Evolutionary conservation across 2,797 vertebrate species (phyloP).

Genomic region (Scolopax bukidnonensis): DNA sequence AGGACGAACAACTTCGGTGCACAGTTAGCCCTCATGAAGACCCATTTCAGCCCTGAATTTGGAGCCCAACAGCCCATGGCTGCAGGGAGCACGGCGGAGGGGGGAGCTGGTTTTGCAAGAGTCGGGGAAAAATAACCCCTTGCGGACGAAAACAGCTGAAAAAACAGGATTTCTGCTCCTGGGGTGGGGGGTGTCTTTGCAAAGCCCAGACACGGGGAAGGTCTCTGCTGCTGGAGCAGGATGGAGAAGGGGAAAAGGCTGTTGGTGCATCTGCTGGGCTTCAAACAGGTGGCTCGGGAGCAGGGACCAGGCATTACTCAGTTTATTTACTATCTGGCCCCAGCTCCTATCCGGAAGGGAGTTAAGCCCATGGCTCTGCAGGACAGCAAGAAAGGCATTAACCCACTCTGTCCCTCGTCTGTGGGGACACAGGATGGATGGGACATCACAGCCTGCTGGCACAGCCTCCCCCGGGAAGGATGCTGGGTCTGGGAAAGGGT

Average conservation of each 20-base stretch:
- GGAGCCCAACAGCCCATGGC: rapidly evolving
- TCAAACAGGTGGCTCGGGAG: conserved; percentile 53
- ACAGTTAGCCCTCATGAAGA: not conserved
- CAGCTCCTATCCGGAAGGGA: not conserved
- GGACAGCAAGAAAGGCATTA: not conserved
- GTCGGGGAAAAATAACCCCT: rapidly evolving
- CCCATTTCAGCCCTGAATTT: rapidly evolving
- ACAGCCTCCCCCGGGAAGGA: not conserved
- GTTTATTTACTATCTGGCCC: not conserved
- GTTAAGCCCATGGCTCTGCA: not conserved
- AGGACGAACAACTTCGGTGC: rapidly evolving
- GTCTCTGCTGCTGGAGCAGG: rapidly evolving
- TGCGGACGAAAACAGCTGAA: not conserved
- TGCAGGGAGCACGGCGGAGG: rapidly evolving
- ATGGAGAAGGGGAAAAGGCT: not conserved
- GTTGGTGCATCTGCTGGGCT: not conserved
- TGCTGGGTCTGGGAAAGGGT: not conserved
- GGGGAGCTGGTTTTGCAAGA: not conserved
- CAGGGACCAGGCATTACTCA: not conserved
- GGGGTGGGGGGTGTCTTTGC: too few relatives aligned
- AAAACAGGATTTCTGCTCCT: not conserved
- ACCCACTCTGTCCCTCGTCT: not conserved
- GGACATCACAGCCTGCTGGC: rapidly evolving
- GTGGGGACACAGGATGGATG: rapidly evolving
- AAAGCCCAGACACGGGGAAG: not conserved